These are phyloP conservation scores for Lamproptera curius DNA, from an alignment of 2,888 invertebrate species.

Conservation along the genomic window DNA sequence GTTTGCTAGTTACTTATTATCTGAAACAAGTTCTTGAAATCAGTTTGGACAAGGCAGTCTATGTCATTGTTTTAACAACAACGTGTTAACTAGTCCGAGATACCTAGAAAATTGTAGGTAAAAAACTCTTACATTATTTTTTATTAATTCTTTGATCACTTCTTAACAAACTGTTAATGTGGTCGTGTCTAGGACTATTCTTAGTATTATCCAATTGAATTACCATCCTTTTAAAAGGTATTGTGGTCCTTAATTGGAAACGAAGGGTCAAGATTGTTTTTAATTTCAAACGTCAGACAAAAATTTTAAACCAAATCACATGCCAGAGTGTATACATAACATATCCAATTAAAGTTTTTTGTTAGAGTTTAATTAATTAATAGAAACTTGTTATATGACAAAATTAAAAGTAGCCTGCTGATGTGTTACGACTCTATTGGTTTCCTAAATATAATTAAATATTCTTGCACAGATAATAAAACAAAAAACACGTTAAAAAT, in stretches of 20 bases:
- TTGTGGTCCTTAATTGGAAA: not conserved
- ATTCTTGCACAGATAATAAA: too few species aligned
- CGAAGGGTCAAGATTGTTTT: conserved; percentile 1
- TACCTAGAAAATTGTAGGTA: conserved; percentile 67
- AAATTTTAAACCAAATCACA: not conserved
- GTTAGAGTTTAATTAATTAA: too few species aligned
- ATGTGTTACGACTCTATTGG: too few species aligned
- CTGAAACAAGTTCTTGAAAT: conserved; percentile 23
- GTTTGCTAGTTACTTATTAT: too few species aligned
- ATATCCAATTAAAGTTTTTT: not conserved
- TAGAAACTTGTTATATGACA: too few species aligned
- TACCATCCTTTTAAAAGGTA: conserved; percentile 3
- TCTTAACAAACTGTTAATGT: conserved; percentile 48
- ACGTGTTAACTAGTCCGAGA: conserved; percentile 52
- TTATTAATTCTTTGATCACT: conserved; percentile 52
- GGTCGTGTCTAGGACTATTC: conserved; percentile 58
- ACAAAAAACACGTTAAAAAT: too few species aligned
- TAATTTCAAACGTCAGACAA: not conserved
- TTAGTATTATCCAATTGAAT: conserved; percentile 16
- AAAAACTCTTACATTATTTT: conserved; percentile 53
- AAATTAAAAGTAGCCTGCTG: too few species aligned
- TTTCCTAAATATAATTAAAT: too few species aligned
- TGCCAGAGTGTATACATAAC: not conserved
- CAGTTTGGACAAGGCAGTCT: conserved; percentile 22
- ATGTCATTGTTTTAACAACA: conserved; percentile 44